Conservation (phyloP, 1,140 invertebrate genomes). For the Carposina sasakii region DNA sequence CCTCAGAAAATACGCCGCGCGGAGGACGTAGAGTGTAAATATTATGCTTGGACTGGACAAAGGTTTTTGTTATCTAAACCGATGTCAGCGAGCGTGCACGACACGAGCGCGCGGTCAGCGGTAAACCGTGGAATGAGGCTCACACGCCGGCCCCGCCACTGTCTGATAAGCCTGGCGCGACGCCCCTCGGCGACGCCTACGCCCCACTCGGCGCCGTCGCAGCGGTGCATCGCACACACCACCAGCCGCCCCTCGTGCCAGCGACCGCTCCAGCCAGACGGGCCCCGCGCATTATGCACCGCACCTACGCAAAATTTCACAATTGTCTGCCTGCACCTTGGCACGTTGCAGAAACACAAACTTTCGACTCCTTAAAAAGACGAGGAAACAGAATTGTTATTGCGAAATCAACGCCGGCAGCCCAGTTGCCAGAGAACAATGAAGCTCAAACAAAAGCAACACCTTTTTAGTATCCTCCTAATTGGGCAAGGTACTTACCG, state of each 20-base stretch:
- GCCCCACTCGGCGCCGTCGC: conserved; percentile 58
- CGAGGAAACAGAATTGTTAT: conserved; percentile 48
- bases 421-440: conserved; percentile 65
- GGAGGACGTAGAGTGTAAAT: conserved; percentile 54
- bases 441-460: conserved; percentile 51
- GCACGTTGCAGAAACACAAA: conserved; percentile 45
- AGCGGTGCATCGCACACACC: conserved; percentile 52
- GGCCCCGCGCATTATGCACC: conserved; percentile 53
- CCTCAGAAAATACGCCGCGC: conserved; percentile 51
- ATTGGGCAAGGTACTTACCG: conserved; percentile 57
- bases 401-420: conserved; percentile 48
- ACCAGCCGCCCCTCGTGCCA: conserved; percentile 44
- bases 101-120: conserved; percentile 59
- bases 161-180: conserved; percentile 69
- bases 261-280: conserved; percentile 31
- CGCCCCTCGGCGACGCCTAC: conserved; percentile 69
- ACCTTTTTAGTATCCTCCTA: conserved; percentile 64
- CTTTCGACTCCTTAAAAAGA: conserved; percentile 69
- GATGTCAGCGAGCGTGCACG: conserved; percentile 49
- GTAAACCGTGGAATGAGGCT: conserved; percentile 64
- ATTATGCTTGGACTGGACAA: conserved; percentile 66
- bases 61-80: conserved; percentile 69
- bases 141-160: conserved; percentile 62
- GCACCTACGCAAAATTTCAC: conserved; percentile 63
- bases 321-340: conserved; percentile 42